These are phyloP conservation scores for Neolamprologus tretocephalus DNA, from an alignment of 2,113 vertebrate genomes.

Conservation along the genomic window DNA sequence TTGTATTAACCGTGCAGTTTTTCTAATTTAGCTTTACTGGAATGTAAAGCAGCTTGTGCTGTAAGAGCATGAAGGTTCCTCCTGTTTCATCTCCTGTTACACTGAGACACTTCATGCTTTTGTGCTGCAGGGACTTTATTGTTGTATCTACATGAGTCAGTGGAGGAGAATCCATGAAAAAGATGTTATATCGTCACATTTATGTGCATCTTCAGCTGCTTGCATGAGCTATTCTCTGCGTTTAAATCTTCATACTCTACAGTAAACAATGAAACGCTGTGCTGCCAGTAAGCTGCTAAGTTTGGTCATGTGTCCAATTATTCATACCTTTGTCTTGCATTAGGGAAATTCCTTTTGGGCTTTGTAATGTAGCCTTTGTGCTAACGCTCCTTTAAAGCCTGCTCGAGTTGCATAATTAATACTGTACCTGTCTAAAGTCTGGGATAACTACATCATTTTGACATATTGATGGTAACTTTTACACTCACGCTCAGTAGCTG, in stretches of 20 bases:
- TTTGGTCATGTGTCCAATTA: neutral
- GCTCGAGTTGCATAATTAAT: neutral
- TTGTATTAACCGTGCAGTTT: neutral
- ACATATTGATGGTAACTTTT: neutral
- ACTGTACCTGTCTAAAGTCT: rapidly evolving
- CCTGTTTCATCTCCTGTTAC: neutral
- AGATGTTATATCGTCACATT: neutral
- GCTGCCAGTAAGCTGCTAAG: slow-evolving; percentile 4
- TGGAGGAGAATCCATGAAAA: neutral
- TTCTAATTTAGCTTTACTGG: neutral
- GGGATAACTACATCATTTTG: neutral
- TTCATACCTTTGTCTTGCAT: neutral
- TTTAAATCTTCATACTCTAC: neutral
- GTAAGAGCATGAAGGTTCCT: neutral
- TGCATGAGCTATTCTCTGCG: neutral
- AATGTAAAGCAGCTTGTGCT: neutral
- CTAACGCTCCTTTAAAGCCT: neutral
- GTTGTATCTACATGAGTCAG: neutral
- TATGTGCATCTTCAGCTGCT: neutral
- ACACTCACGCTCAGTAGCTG: neutral
- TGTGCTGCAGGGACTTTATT: neutral
- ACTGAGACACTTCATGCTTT: neutral
- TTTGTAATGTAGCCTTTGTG: neutral
- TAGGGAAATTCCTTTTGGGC: neutral
- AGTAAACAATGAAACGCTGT: neutral